These are phyloP conservation scores for Camponotus fellah DNA, from an alignment of 2,888 invertebrate species.

Conservation along the genomic window DNA sequence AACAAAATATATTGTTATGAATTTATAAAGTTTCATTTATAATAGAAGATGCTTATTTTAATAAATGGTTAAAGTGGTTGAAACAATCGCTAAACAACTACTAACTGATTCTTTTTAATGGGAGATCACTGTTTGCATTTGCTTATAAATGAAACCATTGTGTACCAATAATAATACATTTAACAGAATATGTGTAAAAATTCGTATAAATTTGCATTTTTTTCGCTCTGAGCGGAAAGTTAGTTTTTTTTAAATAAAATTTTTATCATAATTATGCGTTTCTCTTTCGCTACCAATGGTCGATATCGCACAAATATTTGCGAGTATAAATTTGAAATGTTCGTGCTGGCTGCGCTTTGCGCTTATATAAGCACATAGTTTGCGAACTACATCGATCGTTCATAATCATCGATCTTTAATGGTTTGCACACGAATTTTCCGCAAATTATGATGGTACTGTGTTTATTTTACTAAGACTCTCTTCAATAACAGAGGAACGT, in stretches of 20 bases:
- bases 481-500: neutral
- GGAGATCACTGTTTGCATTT: neutral
- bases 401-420: constrained; percentile 29
- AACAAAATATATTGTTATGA: neutral
- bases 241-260: constrained; percentile 9
- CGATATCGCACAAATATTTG: constrained; percentile 49
- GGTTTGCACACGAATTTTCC: constrained; percentile 19
- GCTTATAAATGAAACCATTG: neutral
- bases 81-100: neutral
- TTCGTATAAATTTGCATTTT: constrained; percentile 5
- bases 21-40: neutral
- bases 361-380: neutral
- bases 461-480: constrained; percentile 30
- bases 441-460: constrained; percentile 14
- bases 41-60: neutral
- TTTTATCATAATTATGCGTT: constrained; percentile 22
- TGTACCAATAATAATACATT: neutral
- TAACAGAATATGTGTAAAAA: neutral
- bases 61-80: neutral
- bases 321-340: constrained; percentile 38
- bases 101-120: neutral
- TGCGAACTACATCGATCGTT: constrained; percentile 9
- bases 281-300: constrained; percentile 35
- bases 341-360: constrained; percentile 24
- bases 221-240: neutral